Base-by-base conservation (phyloP, 1,140 invertebrate genomes). In the Pseudomyrmex gracilis region DNA sequence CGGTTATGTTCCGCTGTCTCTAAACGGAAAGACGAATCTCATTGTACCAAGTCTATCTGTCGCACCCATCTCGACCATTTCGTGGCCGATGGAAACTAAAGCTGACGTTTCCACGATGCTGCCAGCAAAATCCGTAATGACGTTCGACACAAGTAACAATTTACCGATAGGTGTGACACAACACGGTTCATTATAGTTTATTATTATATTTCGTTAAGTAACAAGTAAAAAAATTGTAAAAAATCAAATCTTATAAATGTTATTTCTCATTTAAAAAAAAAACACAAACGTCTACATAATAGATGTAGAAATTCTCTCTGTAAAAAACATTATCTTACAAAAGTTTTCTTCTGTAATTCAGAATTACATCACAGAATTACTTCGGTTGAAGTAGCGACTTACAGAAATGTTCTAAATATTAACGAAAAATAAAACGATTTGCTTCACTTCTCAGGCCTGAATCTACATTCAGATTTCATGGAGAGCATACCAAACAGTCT, bases 11-110 rank as follows among this genome's bases (percentile, higher is more conserved):
- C 82, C 83, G 22, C 51, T 90, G 49, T 45, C 61, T 9, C 12
- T 85, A 4, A 58, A 55, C 8, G 66, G 43, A 15, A 85, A 53
- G 5, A 82, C 82, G 8, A 87, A 87, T 13, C 60, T 88, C 7
- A 22, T 70, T 34, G 47, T 87, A 13, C 73, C 92, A 3, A 87
- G 58, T 43, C 53, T 87, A 51, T 68, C 86, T 12, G 68, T 66
- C 2, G 55, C 83, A n/a, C 70, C 86, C 4, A 76, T 85, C 67
- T 64, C 87, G 73, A 74, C 87, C 60, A 89, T 87, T 88, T 84
- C 88, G 15, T 80, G 78, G 7, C 87, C 90, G 0, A 7, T 77
- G 67, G 47, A 85, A 64, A 67, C 76, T 0, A 57, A 87, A 53
- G 88, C 78, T 57, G 84, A 90, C 17, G 13, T 88, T 13, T 13